Evolutionary conservation across 2,888 invertebrate species (phyloP).

Genomic region (Sphaerophoria taeniata): DNA sequence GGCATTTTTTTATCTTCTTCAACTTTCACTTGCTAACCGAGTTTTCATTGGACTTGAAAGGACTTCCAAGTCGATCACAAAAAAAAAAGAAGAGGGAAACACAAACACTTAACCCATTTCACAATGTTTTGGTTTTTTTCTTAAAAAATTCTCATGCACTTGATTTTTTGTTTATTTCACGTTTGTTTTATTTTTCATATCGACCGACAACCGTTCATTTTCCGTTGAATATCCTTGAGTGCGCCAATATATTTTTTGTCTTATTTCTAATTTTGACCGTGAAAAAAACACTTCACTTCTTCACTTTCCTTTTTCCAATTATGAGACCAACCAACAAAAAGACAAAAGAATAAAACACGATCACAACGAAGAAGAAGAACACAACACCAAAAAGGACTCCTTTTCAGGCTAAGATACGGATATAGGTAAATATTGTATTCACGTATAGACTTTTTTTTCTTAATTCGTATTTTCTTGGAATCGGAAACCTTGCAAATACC

Average conservation of each 20-base stretch:
- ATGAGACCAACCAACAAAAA: slow-evolving; percentile 65
- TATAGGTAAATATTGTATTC: slow-evolving; percentile 17
- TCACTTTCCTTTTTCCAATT: slow-evolving; percentile 71
- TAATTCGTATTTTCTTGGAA: slow-evolving; percentile 62
- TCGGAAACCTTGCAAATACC: slow-evolving; percentile 69
- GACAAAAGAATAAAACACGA: slow-evolving; percentile 76
- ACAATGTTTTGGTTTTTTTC: neutral
- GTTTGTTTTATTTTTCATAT: neutral
- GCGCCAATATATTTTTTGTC: slow-evolving; percentile 45
- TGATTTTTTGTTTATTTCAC: slow-evolving; percentile 31
- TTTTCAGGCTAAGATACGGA: slow-evolving; percentile 37
- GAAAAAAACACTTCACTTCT: slow-evolving; percentile 63
- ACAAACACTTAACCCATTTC: slow-evolving; percentile 24
- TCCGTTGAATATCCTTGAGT: slow-evolving; percentile 57
- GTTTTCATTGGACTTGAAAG: slow-evolving; percentile 35
- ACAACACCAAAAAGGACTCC: slow-evolving; percentile 51
- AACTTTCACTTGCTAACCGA: slow-evolving; percentile 19
- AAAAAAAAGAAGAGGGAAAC: neutral
- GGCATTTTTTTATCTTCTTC: neutral
- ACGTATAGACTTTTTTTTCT: slow-evolving; percentile 37
- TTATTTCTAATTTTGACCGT: slow-evolving; percentile 71
- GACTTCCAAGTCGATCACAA: slow-evolving; percentile 21
- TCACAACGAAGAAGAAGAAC: slow-evolving; percentile 73
- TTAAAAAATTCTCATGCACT: slow-evolving; percentile 20
- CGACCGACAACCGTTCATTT: slow-evolving; percentile 20